These are phyloP conservation scores for Aporrectodea caliginosa DNA, from an alignment of 1,140 invertebrate genomes.

Conservation along the genomic window DNA sequence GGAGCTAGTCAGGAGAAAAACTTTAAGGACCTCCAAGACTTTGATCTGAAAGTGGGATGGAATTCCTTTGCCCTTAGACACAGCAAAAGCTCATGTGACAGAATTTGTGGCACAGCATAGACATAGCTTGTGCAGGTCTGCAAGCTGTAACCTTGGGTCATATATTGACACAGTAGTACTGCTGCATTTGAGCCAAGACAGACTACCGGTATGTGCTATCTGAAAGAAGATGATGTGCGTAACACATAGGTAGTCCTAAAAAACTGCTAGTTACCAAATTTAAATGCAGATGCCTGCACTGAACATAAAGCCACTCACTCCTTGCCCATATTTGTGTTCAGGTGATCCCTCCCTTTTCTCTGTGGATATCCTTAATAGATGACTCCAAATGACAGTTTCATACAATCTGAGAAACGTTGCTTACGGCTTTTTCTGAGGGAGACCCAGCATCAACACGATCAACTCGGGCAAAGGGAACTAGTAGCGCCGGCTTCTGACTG, in stretches of 20 bases:
- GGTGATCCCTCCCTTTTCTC: background rate
- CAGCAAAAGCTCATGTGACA: too few relatives aligned
- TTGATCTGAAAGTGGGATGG: background rate
- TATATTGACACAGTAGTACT: too few relatives aligned
- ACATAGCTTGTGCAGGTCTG: too few relatives aligned
- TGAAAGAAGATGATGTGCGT: background rate
- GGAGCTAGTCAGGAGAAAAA: background rate
- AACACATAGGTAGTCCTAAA: background rate
- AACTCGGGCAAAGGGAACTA: constrained; percentile 67
- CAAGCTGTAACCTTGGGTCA: too few relatives aligned
- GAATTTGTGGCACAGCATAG: too few relatives aligned
- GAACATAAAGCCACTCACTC: background rate
- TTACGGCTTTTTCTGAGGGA: constrained; percentile 73
- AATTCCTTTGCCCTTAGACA: background rate
- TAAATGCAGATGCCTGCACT: background rate
- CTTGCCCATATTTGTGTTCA: background rate
- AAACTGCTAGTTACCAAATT: background rate
- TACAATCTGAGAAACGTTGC: constrained; percentile 45
- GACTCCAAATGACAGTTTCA: too few relatives aligned
- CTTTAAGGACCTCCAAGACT: background rate
- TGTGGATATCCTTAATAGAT: too few relatives aligned
- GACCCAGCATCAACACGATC: constrained; percentile 71
- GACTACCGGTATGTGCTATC: too few relatives aligned
- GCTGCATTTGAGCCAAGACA: too few relatives aligned
- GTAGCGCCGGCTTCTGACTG: constrained; percentile 13